Evolutionary conservation across 2,888 invertebrate species (phyloP).

Genomic region (Athrips mouffetella): DNA sequence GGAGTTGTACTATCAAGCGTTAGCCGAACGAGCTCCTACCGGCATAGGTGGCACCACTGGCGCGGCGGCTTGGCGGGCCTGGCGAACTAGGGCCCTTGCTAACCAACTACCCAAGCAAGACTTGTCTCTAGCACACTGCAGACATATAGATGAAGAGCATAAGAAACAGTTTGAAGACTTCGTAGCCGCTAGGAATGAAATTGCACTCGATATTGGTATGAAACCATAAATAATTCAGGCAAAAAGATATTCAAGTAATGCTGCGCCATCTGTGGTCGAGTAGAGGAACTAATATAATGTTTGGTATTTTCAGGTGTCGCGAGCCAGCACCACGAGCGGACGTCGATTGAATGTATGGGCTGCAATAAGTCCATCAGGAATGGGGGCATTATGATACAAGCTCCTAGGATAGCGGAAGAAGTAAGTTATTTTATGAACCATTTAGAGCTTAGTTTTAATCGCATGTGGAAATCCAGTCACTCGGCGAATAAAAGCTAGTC

Average conservation of each 20-base stretch:
- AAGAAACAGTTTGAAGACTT: slow-evolving; percentile 94
- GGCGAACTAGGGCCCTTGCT: slow-evolving; percentile 80
- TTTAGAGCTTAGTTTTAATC: no score
- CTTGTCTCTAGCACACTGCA: slow-evolving; percentile 92
- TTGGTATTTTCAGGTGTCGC: slow-evolving; percentile 69
- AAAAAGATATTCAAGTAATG: slow-evolving; percentile 8
- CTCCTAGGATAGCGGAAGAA: slow-evolving; percentile 87
- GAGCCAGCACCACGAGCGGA: slow-evolving; percentile 80
- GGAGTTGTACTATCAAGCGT: slow-evolving; percentile 93
- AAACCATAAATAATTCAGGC: no score
- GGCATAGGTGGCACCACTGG: slow-evolving; percentile 60
- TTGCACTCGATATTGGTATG: slow-evolving; percentile 94
- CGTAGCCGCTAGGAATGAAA: slow-evolving; percentile 94
- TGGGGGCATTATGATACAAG: slow-evolving; percentile 90
- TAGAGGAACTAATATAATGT: slow-evolving; percentile 16
- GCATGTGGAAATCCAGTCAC: no score
- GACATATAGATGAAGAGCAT: slow-evolving; percentile 88
- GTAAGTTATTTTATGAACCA: slow-evolving; percentile 34
- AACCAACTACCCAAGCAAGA: slow-evolving; percentile 97
- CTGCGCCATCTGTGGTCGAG: slow-evolving; percentile 25
- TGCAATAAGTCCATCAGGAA: slow-evolving; percentile 88
- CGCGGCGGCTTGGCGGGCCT: slow-evolving; percentile 62
- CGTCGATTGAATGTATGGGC: slow-evolving; percentile 84
- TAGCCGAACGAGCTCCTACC: slow-evolving; percentile 83
- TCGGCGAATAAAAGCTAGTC: no score